Evolutionary conservation across 2,113 vertebrate species (phyloP).

Genomic region (Forbesichthys papilliferus): DNA sequence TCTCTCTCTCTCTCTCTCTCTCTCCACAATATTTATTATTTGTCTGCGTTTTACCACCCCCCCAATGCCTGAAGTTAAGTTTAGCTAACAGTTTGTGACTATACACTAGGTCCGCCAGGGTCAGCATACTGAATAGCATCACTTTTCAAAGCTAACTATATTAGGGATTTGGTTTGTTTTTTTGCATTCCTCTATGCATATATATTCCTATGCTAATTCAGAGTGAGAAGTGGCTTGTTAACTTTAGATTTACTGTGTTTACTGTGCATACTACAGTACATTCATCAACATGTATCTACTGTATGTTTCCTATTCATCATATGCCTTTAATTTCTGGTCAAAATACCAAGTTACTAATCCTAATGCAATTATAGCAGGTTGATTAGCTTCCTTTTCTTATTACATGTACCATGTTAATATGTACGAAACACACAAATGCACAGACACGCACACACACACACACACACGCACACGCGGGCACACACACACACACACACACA

Average conservation of each 20-base stretch:
- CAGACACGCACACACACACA: slow-evolving; percentile 33
- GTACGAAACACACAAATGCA: slow-evolving; percentile 18
- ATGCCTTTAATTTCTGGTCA: slow-evolving; percentile 52
- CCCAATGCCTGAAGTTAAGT: neutral
- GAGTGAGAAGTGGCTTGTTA: slow-evolving; percentile 1
- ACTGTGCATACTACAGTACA: neutral
- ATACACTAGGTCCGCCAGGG: neutral
- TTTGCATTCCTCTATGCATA: slow-evolving; percentile 11
- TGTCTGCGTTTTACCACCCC: too few species aligned
- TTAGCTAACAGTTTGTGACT: slow-evolving; percentile 16
- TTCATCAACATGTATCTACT: too few species aligned
- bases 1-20: neutral
- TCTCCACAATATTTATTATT: neutral
- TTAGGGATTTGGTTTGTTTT: slow-evolving; percentile 3
- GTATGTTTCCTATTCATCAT: slow-evolving; percentile 12
- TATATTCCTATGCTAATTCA: neutral
- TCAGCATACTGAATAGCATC: slow-evolving; percentile 15
- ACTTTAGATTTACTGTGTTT: slow-evolving; percentile 20
- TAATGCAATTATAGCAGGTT: slow-evolving; percentile 47
- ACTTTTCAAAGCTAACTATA: slow-evolving; percentile 19
- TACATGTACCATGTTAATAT: slow-evolving; percentile 34
- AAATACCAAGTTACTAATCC: slow-evolving; percentile 25
- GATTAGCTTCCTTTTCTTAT: slow-evolving; percentile 29
- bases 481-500: slow-evolving; percentile 9
- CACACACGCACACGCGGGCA: too few species aligned